phyloP scores from a whole-genome alignment of 2,888 invertebrate genomes.

The Tipula unca region DNA sequence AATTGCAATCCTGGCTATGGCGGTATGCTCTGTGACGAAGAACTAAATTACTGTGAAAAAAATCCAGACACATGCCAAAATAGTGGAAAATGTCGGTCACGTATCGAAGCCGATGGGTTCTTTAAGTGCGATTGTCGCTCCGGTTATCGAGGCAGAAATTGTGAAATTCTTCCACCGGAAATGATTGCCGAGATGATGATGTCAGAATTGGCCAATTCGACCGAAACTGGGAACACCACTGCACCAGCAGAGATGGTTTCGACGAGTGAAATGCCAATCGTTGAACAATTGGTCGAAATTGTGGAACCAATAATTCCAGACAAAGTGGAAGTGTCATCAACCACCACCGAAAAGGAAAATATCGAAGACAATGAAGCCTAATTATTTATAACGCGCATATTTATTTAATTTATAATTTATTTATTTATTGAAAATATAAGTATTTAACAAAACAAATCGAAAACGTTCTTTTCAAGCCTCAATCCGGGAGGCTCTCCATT shows the following conservation, averaged over 20 bases:
- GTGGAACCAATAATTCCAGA: background rate
- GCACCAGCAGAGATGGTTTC: background rate
- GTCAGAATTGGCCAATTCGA: background rate
- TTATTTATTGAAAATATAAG: constrained; percentile 15
- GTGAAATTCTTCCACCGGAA: constrained; percentile 50
- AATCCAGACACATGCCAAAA: constrained; percentile 68
- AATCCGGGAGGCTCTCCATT: constrained; percentile 15
- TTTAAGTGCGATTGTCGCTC: constrained; percentile 69
- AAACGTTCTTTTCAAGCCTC: background rate
- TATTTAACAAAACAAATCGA: background rate
- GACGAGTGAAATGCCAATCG: background rate
- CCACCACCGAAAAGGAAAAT: background rate
- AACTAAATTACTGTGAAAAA: constrained; percentile 74
- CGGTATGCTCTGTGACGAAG: constrained; percentile 87
- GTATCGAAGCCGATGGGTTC: constrained; percentile 66
- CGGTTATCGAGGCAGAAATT: constrained; percentile 66
- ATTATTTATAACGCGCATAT: background rate
- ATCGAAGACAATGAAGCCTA: constrained; percentile 19
- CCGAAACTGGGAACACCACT: background rate
- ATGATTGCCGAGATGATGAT: constrained; percentile 22
- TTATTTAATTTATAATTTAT: constrained; percentile 1
- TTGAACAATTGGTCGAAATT: background rate
- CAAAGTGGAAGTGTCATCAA: background rate
- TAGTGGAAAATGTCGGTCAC: constrained; percentile 70
- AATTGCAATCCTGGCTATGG: constrained; percentile 71